These are phyloP conservation scores for Heliconius erato DNA, from an alignment of 2,888 invertebrate genomes.

Conservation along the genomic window DNA sequence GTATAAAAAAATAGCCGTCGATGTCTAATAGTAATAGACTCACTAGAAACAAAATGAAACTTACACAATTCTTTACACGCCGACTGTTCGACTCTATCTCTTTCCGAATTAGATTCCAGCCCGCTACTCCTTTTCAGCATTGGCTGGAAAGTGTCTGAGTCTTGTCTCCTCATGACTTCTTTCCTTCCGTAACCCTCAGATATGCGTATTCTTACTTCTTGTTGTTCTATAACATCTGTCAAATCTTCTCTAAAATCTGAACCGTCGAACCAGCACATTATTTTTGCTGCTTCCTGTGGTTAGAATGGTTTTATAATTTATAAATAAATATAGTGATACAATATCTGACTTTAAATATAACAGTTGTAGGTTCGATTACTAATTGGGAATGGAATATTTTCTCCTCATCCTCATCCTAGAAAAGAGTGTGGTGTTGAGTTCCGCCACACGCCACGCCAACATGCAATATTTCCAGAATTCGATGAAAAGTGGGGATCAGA, in stretches of 20 bases:
- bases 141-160: constrained; percentile 79
- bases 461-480: too few species aligned
- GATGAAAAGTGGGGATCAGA: too few species aligned
- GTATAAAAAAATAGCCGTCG: too few species aligned
- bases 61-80: constrained; percentile 74
- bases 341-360: too few species aligned
- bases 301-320: not conserved
- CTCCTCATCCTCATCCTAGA: too few species aligned
- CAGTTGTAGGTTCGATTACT: too few species aligned
- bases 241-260: constrained; percentile 81
- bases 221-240: constrained; percentile 81
- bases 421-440: too few species aligned
- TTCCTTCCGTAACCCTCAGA: constrained; percentile 71
- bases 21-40: too few species aligned
- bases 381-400: too few species aligned
- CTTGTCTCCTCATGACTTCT: constrained; percentile 67
- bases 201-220: constrained; percentile 79
- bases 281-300: constrained; percentile 77
- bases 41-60: too few species aligned
- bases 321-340: not conserved
- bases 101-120: constrained; percentile 72
- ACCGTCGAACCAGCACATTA: constrained; percentile 83
- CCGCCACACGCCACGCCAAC: too few species aligned
- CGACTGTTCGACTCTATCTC: constrained; percentile 62
- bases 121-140: constrained; percentile 78